Base-by-base conservation (phyloP, 1,140 invertebrate species). In the Parapsyche elsis region DNA sequence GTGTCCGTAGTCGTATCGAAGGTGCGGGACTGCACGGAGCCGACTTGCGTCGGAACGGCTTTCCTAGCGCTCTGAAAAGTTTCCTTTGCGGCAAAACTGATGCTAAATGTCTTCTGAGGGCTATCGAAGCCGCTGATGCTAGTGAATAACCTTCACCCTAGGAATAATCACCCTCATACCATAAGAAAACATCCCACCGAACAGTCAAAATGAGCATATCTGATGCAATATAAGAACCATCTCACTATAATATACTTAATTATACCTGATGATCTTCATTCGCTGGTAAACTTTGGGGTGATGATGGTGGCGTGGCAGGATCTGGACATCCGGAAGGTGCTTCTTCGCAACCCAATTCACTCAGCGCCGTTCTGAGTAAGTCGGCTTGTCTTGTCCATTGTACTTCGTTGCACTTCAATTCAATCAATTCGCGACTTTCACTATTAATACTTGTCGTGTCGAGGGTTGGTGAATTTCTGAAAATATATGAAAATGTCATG, bases 341-440 rank as follows among this genome's bases (percentile, higher is more conserved):
- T 87, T 96, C 94, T 86, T 96, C 94, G 83, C 95, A 95, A 44
- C 95, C 95, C 5, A 96, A 89, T 85, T 95, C 93, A 79, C 94
- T 94, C 45, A 98, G 87, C n/a, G 95, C 94, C 45, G 92, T 91
- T 81, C 93, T 92, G 76, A 97, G 95, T 81, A 96, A 91, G 83
- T 96, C 94, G 5, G 93, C 92, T 85, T 97, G 93, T 81, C 92
- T 92, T 45, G 93, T 91, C 84, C 95, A 92, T 86, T 95, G 95
- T 73, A 94, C 92, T 86, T 97, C 95, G 80, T 92, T 92, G 85
- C 95, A 95, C 77, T 92, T 92, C 61, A 96, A 85, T 84, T 89
- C 88, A 44, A 87, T 59, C 7, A 89, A 78, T 80, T 89, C 88
- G 4, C 78, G 61, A 9, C 86, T 84, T 0, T 87, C 87, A 57